Base-by-base conservation (phyloP, 2,113 vertebrate genomes). In the Sterrhoptilus dennistouni region DNA sequence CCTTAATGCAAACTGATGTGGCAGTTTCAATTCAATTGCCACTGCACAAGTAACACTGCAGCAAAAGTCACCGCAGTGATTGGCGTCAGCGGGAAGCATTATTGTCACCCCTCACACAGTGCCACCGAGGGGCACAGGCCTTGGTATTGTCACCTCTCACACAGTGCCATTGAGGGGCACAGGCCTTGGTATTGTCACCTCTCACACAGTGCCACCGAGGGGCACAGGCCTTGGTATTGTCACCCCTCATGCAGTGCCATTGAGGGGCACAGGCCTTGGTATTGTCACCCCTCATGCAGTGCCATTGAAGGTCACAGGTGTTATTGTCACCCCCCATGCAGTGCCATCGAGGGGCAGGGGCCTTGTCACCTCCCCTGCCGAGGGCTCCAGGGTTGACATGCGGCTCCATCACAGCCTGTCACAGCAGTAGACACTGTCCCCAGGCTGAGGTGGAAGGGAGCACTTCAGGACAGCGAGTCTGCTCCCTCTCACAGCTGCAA, bases 1-100 rank as follows among this genome's bases (percentile, higher is more conserved):
- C 79, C 85, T 92, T 92, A 96, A 94, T 54, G 76, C 79, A 69
- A 94, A 93, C 88, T 36, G 93, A 96, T 86, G 90, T 75, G 88
- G 85, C 90, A 94, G 87, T 9, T 90, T 94, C 90, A 90, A 95
- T 90, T 74, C 95, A 66, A 93, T 92, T 90, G 92, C 88, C 60
- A 60, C 52, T 6, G 25, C 88, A 56, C 92, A 42, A 95, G 96
- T 42, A 60, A 64, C 21, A 56, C 95, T 19, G 56, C 0, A 77
- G 85, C 84, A 63, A 50, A 85, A 93, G 92, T 60, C 93, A 49
- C 38, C 4, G 0, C 15, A 1, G 31, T 92, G 92, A 88, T 4
- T 80, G 84, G 94, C 71, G 5, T 54, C 42, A 77, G 85, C 15
- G 2, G 2, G 42, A 83, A 75, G 59, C 8, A 3, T 45, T 50